A percentile compares a stretch with the other conserved stretches of the same genome.
phyloP scores from a whole-genome alignment of 2,113 vertebrate species.

The Oplegnathus fasciatus region DNA sequence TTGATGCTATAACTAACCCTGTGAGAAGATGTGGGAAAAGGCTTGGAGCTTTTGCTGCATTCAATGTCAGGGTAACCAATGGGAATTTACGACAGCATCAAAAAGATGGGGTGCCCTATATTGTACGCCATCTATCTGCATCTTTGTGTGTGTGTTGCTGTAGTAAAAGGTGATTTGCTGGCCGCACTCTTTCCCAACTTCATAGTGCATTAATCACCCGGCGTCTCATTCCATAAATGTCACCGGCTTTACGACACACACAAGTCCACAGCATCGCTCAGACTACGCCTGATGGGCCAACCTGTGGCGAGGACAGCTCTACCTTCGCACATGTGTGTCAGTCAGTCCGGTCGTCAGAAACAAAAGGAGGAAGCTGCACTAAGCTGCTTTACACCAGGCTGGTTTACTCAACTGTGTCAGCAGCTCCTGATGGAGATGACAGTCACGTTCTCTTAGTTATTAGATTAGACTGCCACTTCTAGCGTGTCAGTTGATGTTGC shows the following conservation, averaged over 20 bases:
- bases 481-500: neutral
- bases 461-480: constrained; percentile 1
- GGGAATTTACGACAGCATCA: constrained; percentile 63
- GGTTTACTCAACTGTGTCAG: neutral
- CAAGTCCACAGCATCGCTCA: neutral
- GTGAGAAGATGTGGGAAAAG: neutral
- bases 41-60: neutral
- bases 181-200: constrained; percentile 27
- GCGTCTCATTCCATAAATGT: constrained; percentile 63
- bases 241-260: constrained; percentile 56
- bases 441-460: neutral
- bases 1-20: neutral
- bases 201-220: constrained; percentile 60
- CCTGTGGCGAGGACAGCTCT: neutral
- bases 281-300: neutral
- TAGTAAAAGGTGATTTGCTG: constrained; percentile 73
- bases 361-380: constrained; percentile 1
- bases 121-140: constrained; percentile 25
- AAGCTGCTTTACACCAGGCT: constrained; percentile 20
- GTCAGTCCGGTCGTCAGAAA: neutral
- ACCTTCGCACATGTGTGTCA: neutral
- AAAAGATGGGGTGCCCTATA: constrained; percentile 57
- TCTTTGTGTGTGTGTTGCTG: constrained; percentile 40
- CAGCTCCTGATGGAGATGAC: constrained; percentile 4
- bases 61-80: constrained; percentile 37